A percentile compares a stretch with the other conserved stretches of the same genome.
These are phyloP conservation scores for Tautogolabrus adspersus DNA, from an alignment of 2,113 vertebrate species.

Conservation along the genomic window DNA sequence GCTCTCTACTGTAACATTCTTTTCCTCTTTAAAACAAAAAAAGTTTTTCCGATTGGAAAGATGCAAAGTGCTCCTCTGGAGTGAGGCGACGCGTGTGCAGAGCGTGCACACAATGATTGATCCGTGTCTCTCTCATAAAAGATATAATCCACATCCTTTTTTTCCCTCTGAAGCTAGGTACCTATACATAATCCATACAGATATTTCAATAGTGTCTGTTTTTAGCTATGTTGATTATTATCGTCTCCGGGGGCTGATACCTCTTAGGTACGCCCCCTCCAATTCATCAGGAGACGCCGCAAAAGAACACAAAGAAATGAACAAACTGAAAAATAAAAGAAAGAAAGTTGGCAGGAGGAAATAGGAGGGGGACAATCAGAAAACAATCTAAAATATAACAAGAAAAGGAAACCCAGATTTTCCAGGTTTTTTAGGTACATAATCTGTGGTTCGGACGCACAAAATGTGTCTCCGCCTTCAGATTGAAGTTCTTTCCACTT, in stretches of 20 bases:
- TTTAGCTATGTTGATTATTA: constrained; percentile 80
- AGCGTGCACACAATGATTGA: constrained; percentile 83
- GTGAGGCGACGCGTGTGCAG: constrained; percentile 78
- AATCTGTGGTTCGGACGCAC: constrained; percentile 50
- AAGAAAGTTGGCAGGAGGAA: not conserved
- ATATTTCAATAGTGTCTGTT: constrained; percentile 78
- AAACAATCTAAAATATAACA: constrained; percentile 46
- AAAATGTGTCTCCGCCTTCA: constrained; percentile 48
- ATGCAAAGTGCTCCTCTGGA: constrained; percentile 84
- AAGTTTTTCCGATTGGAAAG: constrained; percentile 70
- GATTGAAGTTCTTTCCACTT: constrained; percentile 57
- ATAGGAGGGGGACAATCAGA: constrained; percentile 20
- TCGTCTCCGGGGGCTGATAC: constrained; percentile 83
- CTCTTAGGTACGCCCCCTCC: constrained; percentile 80
- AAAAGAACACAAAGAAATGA: constrained; percentile 52
- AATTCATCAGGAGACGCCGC: constrained; percentile 80
- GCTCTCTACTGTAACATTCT: constrained; percentile 66
- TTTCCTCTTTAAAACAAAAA: constrained; percentile 37
- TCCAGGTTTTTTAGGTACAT: constrained; percentile 53
- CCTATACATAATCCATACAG: constrained; percentile 83
- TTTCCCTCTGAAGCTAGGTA: constrained; percentile 75
- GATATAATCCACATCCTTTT: constrained; percentile 78
- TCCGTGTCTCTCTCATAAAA: constrained; percentile 81
- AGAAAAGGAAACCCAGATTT: constrained; percentile 50
- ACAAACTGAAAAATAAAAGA: constrained; percentile 3